Evolutionary conservation across 2,797 vertebrate species (phyloP).

Genomic region (Adelosebastes latens): DNA sequence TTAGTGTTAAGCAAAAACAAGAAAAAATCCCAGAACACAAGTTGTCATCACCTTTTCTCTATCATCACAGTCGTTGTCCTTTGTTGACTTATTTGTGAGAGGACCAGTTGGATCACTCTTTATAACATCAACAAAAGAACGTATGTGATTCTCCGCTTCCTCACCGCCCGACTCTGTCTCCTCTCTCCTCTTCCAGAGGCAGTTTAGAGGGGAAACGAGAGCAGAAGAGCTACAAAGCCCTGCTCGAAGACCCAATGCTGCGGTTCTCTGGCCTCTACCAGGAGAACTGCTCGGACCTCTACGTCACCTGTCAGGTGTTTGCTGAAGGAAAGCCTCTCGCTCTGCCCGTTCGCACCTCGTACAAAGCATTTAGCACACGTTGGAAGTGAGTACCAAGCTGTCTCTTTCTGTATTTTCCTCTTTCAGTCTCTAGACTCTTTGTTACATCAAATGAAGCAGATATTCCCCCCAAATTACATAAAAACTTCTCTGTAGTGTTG

Average conservation of each 20-base stretch:
- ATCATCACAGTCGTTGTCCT: not conserved
- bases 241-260: constrained; percentile 96
- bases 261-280: constrained; percentile 97
- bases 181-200: constrained; percentile 81
- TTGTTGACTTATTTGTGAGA: not conserved
- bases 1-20: not conserved
- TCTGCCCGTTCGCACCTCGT: constrained; percentile 94
- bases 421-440: not conserved
- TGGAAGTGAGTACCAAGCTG: constrained; percentile 91
- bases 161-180: not conserved
- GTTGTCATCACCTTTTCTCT: not conserved
- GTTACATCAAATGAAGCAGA: not conserved
- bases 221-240: constrained; percentile 95
- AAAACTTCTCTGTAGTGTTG: not conserved
- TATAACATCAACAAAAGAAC: not conserved
- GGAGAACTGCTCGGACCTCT: constrained; percentile 96
- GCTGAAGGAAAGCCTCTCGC: constrained; percentile 97
- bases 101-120: not conserved
- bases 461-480: not conserved
- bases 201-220: constrained; percentile 97
- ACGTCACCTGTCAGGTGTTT: constrained; percentile 98
- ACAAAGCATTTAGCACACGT: constrained; percentile 98
- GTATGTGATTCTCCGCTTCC: not conserved
- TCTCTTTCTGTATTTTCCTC: not conserved
- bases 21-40: not conserved